Base-by-base conservation (phyloP, 2,888 invertebrate genomes). In the Harmothoe impar region DNA sequence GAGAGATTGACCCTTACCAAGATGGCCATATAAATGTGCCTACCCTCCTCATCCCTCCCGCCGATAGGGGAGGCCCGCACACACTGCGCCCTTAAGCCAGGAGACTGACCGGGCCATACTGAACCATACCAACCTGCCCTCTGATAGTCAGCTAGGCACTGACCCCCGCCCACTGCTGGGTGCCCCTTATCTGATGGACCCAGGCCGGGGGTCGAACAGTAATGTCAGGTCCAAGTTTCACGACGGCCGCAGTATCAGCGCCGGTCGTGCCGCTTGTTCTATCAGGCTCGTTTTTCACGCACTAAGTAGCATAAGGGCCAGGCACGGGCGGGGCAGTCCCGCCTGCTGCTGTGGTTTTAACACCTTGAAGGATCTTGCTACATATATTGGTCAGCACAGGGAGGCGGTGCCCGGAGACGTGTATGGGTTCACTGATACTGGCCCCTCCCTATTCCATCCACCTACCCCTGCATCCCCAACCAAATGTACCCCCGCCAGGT, bases 291-390 rank as follows among this genome's bases (percentile, higher is more conserved):
- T 81, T 81, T 81, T 81, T 81, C 81, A 81, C 35, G 35, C 15
- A n/a, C 43, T 33, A 81, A 81, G 81, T 81, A 23, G 81, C 43
- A 43, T 20, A 17, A 81, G 81, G 43, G 81, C 7, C 81, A 15
- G 81, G 31, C 17, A 25, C n/a, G 15, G n/a, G 10, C 29, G 77
- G 35, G 43, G 35, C 43, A 35, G 81, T 10, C 81, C 81, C 72
- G 0, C 72, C 72, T 0, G 31, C 72, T 25, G 72, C 20, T 23
- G 81, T 81, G 81, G 81, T 7, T 43, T 81, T 81, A 81, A 81
- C 81, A 25, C 81, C 81, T 81, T 81, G 81, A 43, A 43, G 81
- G 81, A 81, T 81, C 81, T 81, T 33, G 81, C 81, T 81, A 35
- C 77, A 77, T 81, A 81, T 81, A 81, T 81, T 81, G 81, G 33